phyloP scores from a whole-genome alignment of 2,888 invertebrate genomes.

The Tachina fera region DNA sequence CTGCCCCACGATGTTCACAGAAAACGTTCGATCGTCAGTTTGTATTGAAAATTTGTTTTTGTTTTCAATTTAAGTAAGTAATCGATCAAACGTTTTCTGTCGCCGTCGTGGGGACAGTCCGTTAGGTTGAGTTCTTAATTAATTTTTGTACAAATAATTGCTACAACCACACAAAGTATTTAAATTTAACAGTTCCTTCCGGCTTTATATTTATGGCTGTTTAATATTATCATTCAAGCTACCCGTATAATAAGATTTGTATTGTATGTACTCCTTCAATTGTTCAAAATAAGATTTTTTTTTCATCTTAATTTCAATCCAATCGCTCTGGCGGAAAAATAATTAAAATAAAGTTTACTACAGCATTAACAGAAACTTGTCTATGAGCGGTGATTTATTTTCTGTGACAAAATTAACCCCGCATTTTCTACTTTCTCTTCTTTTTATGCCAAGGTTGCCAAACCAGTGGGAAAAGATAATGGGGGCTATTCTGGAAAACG shows the following conservation, averaged over 20 bases:
- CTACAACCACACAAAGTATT: constrained; percentile 20
- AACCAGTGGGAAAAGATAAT: too few relatives aligned
- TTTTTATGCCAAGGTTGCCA: too few relatives aligned
- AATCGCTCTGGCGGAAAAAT: background rate
- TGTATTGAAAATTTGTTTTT: too few relatives aligned
- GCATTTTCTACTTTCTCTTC: too few relatives aligned
- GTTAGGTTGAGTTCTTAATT: background rate
- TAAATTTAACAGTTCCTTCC: constrained; percentile 36
- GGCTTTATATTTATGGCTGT: constrained; percentile 26
- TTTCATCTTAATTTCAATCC: background rate
- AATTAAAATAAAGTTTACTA: background rate
- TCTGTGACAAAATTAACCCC: too few relatives aligned
- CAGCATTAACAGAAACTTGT: too few relatives aligned
- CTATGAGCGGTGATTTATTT: too few relatives aligned
- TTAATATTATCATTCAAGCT: background rate
- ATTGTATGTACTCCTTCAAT: background rate
- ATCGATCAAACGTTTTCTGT: background rate
- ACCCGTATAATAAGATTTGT: background rate
- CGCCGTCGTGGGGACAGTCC: too few relatives aligned
- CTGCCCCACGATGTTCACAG: too few relatives aligned
- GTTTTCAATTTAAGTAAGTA: too few relatives aligned
- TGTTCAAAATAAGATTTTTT: background rate
- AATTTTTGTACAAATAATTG: background rate
- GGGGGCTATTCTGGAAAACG: too few relatives aligned
- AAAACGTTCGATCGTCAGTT: too few relatives aligned